Evolutionary conservation across 2,888 invertebrate species (phyloP), one percentile per base, ranked within the genome.

Genomic region (Dyspetes luteomarginatus): DNA sequence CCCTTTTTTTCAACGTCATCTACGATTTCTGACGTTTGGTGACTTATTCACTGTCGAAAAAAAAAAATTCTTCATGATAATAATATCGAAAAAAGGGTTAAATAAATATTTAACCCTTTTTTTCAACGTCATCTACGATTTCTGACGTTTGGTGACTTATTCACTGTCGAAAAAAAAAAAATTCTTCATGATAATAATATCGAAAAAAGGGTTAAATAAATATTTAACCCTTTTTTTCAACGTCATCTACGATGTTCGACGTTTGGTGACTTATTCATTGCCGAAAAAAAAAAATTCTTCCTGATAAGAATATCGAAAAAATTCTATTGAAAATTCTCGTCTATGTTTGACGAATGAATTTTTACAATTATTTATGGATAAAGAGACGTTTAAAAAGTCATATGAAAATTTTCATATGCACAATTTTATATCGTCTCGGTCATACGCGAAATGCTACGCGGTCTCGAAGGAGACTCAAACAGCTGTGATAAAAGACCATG

Each of bases 401-500:
- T 12, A 68, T 9, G 15, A 56, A 9, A 50, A 22, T 55, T 24
- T 36, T 36, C 9, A 22, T 68, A 48, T 22, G 24, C 60, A 22
- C 24, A n/a, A n/a, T 68, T 68, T 75, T 60, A 17, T 15, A 45
- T 71, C 12, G 24, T 67, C 52, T 50, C 50, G 19, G 4, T 41
- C 24, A 50, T 45, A 19, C 2, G 24, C 45, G 22, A 52, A 43
- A 26, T 62, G 36, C 41, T 15, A 43, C 43, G 60, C 58, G 64
- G 60, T 65, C 77, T 64, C 71, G 73, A 81, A 81, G 68, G 77
- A 81, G 81, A 81, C 73, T 80, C 64, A 64, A 81, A 84, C 74
- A 67, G 82, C 81, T 84, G 87, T 78, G 87, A 85, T 87, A 89
- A 88, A 85, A 84, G 85, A 89, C 85, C 90, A 90, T 91, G 89